These are phyloP conservation scores for Alligator mississippiensis DNA, from an alignment of 2,113 vertebrate species.

Conservation along the genomic window DNA sequence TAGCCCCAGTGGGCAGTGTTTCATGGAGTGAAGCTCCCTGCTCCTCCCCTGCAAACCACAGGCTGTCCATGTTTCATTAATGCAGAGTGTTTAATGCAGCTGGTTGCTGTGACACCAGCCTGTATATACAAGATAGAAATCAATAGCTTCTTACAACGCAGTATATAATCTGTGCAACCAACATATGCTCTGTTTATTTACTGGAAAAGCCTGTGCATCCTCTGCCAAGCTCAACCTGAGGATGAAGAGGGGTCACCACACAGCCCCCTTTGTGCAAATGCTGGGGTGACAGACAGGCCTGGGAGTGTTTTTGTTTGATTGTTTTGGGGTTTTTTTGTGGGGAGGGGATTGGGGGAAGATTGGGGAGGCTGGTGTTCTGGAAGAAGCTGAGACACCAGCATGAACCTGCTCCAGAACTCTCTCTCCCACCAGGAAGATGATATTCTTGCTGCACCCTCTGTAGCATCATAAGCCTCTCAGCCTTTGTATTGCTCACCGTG, in stretches of 20 bases:
- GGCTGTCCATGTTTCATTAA: rapidly evolving
- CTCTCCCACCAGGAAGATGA: too few relatives aligned
- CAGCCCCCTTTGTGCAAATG: rapidly evolving
- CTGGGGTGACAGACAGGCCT: neutral
- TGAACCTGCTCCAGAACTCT: too few relatives aligned
- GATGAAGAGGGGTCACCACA: neutral
- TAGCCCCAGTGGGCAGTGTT: neutral
- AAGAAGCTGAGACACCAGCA: too few relatives aligned
- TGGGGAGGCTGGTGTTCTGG: too few relatives aligned
- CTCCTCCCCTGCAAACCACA: neutral
- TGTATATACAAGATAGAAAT: rapidly evolving
- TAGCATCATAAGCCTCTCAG: too few relatives aligned
- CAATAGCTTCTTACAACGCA: neutral
- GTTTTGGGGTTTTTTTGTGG: too few relatives aligned
- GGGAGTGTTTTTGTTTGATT: too few relatives aligned
- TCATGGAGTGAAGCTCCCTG: neutral
- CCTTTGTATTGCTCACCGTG: too few relatives aligned
- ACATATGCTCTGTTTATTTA: neutral
- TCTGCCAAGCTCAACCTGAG: neutral
- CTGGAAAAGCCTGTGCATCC: neutral
- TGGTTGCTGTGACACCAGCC: rapidly evolving
- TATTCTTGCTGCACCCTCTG: too few relatives aligned
- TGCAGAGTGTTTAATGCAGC: neutral
- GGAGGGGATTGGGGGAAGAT: too few relatives aligned
- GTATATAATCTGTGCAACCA: neutral